phyloP scores from a whole-genome alignment of 2,888 invertebrate genomes.

The Balanococcus diminutus region DNA sequence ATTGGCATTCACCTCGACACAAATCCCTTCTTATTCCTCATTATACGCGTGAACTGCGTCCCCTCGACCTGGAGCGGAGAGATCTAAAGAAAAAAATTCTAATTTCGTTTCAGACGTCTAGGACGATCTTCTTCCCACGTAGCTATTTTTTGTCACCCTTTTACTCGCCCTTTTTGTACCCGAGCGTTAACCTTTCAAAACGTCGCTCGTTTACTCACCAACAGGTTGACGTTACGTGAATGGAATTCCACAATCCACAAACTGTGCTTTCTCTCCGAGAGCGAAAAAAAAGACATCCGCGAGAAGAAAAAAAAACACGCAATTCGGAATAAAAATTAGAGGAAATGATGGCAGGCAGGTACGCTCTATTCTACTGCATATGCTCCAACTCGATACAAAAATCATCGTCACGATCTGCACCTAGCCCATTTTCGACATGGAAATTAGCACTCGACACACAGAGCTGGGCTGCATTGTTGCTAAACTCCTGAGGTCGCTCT shows the following conservation, averaged over 20 bases:
- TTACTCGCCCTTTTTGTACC: too few species aligned
- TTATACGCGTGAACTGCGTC: not conserved
- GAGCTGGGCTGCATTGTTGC: not conserved
- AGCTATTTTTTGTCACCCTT: not conserved
- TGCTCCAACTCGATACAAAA: not conserved
- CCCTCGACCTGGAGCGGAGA: too few species aligned
- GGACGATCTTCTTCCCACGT: not conserved
- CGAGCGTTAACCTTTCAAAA: not conserved
- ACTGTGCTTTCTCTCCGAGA: not conserved
- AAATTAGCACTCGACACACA: not conserved
- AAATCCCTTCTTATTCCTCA: not conserved
- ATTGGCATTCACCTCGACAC: too few species aligned
- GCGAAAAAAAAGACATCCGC: not conserved
- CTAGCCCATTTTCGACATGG: not conserved
- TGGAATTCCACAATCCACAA: not conserved
- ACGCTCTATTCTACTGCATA: too few species aligned
- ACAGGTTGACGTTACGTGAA: slow-evolving; percentile 40
- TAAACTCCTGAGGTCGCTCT: not conserved
- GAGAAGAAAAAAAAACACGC: not conserved
- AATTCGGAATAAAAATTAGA: not conserved
- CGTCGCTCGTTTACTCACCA: slow-evolving; percentile 18
- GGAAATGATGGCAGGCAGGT: not conserved
- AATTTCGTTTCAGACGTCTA: not conserved
- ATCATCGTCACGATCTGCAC: not conserved
- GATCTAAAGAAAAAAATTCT: not conserved